Conservation (phyloP, 2,888 invertebrate species). For the Ophion obscuratus region DNA sequence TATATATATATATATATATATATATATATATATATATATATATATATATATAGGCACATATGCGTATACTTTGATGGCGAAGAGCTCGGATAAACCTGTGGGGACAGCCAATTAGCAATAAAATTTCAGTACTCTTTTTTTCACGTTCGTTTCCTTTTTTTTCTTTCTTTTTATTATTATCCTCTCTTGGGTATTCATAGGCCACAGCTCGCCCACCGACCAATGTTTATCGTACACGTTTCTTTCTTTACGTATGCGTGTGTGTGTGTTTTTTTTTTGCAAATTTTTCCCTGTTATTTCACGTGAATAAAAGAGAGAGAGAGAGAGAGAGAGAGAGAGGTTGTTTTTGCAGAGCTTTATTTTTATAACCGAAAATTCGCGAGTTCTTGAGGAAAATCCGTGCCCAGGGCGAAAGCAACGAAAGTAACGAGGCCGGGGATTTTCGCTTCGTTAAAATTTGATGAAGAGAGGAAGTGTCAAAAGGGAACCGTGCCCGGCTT, state of each 20-base stretch:
- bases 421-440: slow-evolving; percentile 25
- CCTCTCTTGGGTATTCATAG: slow-evolving; percentile 56
- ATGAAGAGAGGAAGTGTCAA: slow-evolving; percentile 54
- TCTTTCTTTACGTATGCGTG: slow-evolving; percentile 22
- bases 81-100: slow-evolving; percentile 57
- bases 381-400: slow-evolving; percentile 30
- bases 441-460: slow-evolving; percentile 61
- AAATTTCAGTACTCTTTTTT: slow-evolving; percentile 63
- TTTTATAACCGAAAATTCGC: slow-evolving; percentile 47
- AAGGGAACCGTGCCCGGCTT: slow-evolving; percentile 28
- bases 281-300: neutral
- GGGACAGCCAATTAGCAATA: slow-evolving; percentile 70
- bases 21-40: neutral
- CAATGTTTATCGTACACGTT: slow-evolving; percentile 55
- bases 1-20: too few species aligned
- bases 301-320: neutral
- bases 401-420: neutral
- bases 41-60: neutral
- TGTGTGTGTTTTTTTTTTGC: slow-evolving; percentile 17
- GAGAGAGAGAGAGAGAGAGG: neutral
- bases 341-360: slow-evolving; percentile 38
- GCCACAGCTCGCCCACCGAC: slow-evolving; percentile 25
- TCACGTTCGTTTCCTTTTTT: slow-evolving; percentile 33
- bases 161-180: slow-evolving; percentile 34
- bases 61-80: slow-evolving; percentile 44